A percentile compares a stretch with the other conserved stretches of the same genome.
Evolutionary conservation across 2,113 vertebrate species (phyloP).

Genomic region (Leptobrachium ailaonicum): DNA sequence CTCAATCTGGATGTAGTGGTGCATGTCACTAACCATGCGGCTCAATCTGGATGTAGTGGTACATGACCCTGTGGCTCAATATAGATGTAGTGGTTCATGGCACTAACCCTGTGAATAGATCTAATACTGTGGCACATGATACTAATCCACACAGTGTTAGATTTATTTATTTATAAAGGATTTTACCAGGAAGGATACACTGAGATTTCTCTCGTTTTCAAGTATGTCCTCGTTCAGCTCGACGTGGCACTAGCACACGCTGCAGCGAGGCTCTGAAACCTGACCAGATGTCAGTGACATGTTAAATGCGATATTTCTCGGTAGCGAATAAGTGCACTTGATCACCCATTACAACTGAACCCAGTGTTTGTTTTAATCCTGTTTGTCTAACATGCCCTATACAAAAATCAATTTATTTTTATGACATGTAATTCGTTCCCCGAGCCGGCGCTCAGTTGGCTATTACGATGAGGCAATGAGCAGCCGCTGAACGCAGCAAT

Average conservation of each 20-base stretch:
- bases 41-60: too few relatives aligned
- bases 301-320: slow-evolving; percentile 12
- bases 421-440: slow-evolving; percentile 37
- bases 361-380: slow-evolving; percentile 17
- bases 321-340: slow-evolving; percentile 6
- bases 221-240: too few relatives aligned
- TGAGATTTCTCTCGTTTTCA: too few relatives aligned
- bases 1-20: too few relatives aligned
- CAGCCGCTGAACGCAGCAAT: background rate
- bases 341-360: slow-evolving; percentile 3
- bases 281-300: background rate
- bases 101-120: too few relatives aligned
- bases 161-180: too few relatives aligned
- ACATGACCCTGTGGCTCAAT: too few relatives aligned
- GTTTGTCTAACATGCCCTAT: slow-evolving; percentile 30
- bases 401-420: slow-evolving; percentile 39
- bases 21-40: too few relatives aligned
- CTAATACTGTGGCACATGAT: too few relatives aligned
- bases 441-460: background rate
- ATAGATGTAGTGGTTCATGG: too few relatives aligned
- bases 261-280: background rate
- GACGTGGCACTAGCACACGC: background rate
- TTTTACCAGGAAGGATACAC: too few relatives aligned
- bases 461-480: background rate
- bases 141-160: too few relatives aligned